These are phyloP conservation scores for Heterohyrax brucei DNA, from an alignment of 2,797 vertebrate species.

Conservation along the genomic window DNA sequence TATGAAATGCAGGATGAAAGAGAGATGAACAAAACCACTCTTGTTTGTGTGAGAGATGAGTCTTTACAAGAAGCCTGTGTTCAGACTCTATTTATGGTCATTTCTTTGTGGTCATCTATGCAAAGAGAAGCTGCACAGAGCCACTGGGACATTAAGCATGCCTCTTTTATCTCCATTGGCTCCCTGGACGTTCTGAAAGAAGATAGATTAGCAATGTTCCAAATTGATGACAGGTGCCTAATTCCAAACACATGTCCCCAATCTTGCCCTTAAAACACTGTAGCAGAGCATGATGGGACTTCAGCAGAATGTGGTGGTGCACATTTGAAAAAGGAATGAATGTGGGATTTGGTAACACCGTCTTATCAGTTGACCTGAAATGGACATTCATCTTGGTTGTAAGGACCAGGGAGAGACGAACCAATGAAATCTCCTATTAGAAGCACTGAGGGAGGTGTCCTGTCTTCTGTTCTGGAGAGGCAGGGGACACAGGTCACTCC, in stretches of 20 bases:
- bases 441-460: neutral
- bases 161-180: slow-evolving; percentile 58
- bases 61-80: neutral
- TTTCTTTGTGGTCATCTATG: slow-evolving; percentile 11
- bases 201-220: slow-evolving; percentile 44
- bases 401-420: slow-evolving; percentile 17
- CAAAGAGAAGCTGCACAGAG: slow-evolving; percentile 4
- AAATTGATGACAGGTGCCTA: slow-evolving; percentile 68
- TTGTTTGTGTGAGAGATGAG: neutral
- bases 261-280: slow-evolving; percentile 21
- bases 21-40: neutral
- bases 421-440: slow-evolving; percentile 28
- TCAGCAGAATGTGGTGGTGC: neutral
- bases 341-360: neutral
- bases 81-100: neutral
- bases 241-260: slow-evolving; percentile 70
- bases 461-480: neutral
- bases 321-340: neutral
- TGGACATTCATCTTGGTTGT: slow-evolving; percentile 63
- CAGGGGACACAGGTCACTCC: neutral
- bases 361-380: slow-evolving; percentile 58
- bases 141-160: neutral
- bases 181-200: slow-evolving; percentile 53
- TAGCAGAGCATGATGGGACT: slow-evolving; percentile 53
- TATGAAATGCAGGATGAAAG: neutral